Base-by-base conservation (phyloP, 92 coral and sea anemone species). In the Heliopora coerulea region DNA sequence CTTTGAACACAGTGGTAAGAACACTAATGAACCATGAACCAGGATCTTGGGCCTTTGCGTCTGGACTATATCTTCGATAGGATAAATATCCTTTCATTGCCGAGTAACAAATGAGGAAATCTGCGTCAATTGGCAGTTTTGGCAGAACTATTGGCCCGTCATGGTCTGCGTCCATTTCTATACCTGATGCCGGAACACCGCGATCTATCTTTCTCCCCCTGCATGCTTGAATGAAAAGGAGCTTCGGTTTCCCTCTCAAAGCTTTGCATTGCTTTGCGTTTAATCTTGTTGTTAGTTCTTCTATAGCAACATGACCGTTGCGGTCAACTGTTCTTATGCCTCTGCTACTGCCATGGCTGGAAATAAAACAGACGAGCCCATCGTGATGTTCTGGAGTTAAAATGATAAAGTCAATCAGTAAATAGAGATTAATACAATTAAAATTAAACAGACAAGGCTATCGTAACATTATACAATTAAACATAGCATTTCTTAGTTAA, bases 1-100 rank as follows among this genome's bases (percentile, higher is more conserved):
- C 82, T 5, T 30, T 30, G 14, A 90, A 64, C 18, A 93, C 83
- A 46, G 88, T 79, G 20, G 87, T 85, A 68, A 93, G 76, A 49
- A 86, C 81, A 15, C 88, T 65, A 32, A 93, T 90, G 65, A 93
- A 93, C 98, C 98, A 93, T 0, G 98, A 90, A 8, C 98, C 98
- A 73, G 84, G 73, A 10, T 74, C 86, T 2, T 72, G 42, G 37
- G 68, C 67, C 39, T 67, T 75, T 10, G 35, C 33, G 39, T 21
- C 63, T 35, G 35, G 23, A 27, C 30, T 46, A 67, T 35, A 88
- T 56, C 86, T 83, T 49, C 96, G 61, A 80, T 82, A 75, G 26
- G 98, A 69, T 1, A 81, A 69, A 63, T 79, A 62, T 8, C 85
- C 89, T 82, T 81, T 83, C 54, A 96, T 93, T 23, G 98, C 83